These are phyloP conservation scores for Pedicia rivosa DNA, from an alignment of 2,888 invertebrate species.

Conservation along the genomic window DNA sequence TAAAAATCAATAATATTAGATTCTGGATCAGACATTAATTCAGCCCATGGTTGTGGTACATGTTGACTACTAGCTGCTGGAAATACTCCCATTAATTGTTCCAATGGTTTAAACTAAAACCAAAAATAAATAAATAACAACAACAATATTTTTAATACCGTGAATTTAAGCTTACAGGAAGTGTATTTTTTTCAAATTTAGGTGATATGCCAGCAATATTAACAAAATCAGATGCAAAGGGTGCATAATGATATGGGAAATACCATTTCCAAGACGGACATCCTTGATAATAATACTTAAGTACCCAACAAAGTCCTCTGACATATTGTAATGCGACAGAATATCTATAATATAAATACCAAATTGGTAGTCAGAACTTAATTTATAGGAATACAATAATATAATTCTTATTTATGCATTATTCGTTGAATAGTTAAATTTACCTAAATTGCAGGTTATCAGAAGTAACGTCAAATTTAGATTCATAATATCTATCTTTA, in stretches of 20 bases:
- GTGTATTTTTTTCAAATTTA: constrained; percentile 73
- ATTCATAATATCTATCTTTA: constrained; percentile 94
- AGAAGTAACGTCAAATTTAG: constrained; percentile 68
- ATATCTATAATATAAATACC: no score
- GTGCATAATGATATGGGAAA: constrained; percentile 99
- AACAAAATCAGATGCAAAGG: constrained; percentile 97
- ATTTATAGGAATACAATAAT: no score
- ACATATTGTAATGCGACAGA: constrained; percentile 91
- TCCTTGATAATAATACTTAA: constrained; percentile 98
- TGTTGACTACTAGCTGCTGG: constrained; percentile 93
- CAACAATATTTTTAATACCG: not conserved
- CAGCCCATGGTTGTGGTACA: constrained; percentile 86
- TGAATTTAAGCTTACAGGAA: constrained; percentile 49
- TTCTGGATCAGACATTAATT: constrained; percentile 80
- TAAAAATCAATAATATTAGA: constrained; percentile 98
- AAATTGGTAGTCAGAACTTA: no score
- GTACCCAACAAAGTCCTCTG: constrained; percentile 92
- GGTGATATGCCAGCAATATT: constrained; percentile 75
- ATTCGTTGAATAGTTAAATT: no score
- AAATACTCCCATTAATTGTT: constrained; percentile 99
- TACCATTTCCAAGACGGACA: constrained; percentile 99
- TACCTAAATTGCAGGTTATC: constrained; percentile 70
- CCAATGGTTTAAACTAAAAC: constrained; percentile 79
- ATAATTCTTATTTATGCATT: no score
- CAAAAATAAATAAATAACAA: constrained; percentile 6